phyloP scores from a whole-genome alignment of 2,888 invertebrate species.

The Tanypteryx hageni region DNA sequence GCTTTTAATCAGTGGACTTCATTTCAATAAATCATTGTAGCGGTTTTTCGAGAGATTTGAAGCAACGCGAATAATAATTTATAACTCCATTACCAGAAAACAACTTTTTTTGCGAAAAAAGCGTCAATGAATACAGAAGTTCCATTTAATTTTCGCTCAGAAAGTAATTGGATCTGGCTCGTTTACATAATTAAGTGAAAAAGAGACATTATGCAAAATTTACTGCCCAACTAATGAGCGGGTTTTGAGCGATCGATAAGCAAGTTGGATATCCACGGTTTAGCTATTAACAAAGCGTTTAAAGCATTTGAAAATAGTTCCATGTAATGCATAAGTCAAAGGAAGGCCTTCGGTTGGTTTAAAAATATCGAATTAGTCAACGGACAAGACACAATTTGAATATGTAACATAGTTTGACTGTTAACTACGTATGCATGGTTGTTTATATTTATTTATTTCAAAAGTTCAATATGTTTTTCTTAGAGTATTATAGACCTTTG shows the following conservation, averaged over 20 bases:
- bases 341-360: too few species aligned
- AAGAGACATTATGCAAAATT: background rate
- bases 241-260: constrained; percentile 1
- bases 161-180: constrained; percentile 1
- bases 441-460: too few species aligned
- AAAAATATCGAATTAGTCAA: too few species aligned
- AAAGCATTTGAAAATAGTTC: too few species aligned
- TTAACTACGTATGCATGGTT: too few species aligned
- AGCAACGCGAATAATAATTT: background rate
- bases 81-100: background rate
- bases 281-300: too few species aligned
- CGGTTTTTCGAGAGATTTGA: background rate
- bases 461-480: too few species aligned
- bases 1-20: background rate
- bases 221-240: background rate
- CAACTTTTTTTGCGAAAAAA: background rate
- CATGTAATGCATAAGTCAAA: too few species aligned
- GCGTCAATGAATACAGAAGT: background rate
- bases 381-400: too few species aligned
- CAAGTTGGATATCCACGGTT: background rate
- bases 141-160: background rate
- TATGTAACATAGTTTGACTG: too few species aligned
- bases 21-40: background rate
- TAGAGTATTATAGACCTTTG: too few species aligned
- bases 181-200: constrained; percentile 20